These are phyloP conservation scores for Drosophila ananassae DNA, from an alignment of 1,140 invertebrate species.

Conservation along the genomic window DNA sequence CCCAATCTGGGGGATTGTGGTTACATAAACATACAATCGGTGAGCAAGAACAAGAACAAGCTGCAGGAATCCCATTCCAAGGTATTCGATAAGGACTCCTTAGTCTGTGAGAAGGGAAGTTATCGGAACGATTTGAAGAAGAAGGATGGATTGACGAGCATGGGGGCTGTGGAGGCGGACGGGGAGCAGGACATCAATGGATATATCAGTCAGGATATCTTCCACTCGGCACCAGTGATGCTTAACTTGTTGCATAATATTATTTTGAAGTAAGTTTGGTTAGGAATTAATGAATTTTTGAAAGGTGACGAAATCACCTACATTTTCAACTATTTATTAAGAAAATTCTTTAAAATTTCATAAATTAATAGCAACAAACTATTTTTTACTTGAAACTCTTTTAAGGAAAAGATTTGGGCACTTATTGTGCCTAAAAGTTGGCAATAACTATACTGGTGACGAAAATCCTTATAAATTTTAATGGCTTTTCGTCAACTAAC, in stretches of 20 bases:
- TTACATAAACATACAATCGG: slow-evolving; percentile 45
- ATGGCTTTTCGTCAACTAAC: too few species aligned
- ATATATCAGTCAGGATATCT: slow-evolving; percentile 61
- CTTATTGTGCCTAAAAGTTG: too few species aligned
- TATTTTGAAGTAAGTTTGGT: slow-evolving; percentile 47
- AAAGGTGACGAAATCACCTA: too few species aligned
- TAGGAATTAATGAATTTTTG: not conserved
- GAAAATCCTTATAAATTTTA: too few species aligned
- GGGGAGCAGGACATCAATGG: slow-evolving; percentile 19
- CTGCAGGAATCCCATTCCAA: not conserved
- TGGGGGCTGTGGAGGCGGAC: slow-evolving; percentile 52
- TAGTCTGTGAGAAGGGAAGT: slow-evolving; percentile 35
- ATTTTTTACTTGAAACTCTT: too few species aligned
- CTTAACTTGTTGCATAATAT: slow-evolving; percentile 71
- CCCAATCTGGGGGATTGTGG: slow-evolving; percentile 53
- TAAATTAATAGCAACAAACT: too few species aligned
- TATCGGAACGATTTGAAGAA: slow-evolving; percentile 29
- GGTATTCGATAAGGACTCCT: slow-evolving; percentile 34
- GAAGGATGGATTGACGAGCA: slow-evolving; percentile 8
- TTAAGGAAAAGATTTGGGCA: too few species aligned
- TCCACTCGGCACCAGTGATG: slow-evolving; percentile 67
- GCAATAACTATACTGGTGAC: too few species aligned
- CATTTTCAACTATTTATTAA: too few species aligned
- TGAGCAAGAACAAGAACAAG: slow-evolving; percentile 1
- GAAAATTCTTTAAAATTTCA: too few species aligned